Conservation (phyloP, 2,797 vertebrate genomes). For the Nannoperca obscura region DNA sequence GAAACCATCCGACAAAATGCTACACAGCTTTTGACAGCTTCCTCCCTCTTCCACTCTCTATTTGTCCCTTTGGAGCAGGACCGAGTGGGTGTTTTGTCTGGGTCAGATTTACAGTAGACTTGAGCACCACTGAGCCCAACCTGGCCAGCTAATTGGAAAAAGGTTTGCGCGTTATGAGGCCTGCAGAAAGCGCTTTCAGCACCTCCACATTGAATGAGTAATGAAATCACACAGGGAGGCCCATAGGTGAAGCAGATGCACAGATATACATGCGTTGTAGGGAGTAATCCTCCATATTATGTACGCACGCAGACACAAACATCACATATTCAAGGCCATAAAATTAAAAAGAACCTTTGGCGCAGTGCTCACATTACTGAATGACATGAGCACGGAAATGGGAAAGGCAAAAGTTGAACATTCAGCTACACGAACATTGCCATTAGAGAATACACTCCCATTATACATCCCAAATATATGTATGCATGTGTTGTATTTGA, state of each 20-base stretch:
- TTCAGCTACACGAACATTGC: constrained; percentile 40
- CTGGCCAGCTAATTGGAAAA: constrained; percentile 77
- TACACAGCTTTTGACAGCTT: constrained; percentile 59
- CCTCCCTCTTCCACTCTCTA: constrained; percentile 48
- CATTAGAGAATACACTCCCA: constrained; percentile 40
- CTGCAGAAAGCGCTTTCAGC: constrained; percentile 73
- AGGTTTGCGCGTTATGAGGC: constrained; percentile 72
- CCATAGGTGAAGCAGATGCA: constrained; percentile 66
- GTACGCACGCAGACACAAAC: constrained; percentile 28
- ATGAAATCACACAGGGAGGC: constrained; percentile 54
- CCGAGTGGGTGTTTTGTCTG: constrained; percentile 75
- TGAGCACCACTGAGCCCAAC: constrained; percentile 57
- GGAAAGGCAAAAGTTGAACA: constrained; percentile 51
- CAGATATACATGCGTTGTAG: constrained; percentile 22
- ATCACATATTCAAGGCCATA: constrained; percentile 44
- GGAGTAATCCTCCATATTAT: constrained; percentile 26
- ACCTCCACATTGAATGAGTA: constrained; percentile 59
- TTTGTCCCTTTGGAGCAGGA: constrained; percentile 55
- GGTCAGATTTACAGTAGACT: constrained; percentile 74
- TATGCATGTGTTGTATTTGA: constrained; percentile 30
- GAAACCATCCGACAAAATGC: constrained; percentile 56
- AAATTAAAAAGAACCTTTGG: constrained; percentile 55
- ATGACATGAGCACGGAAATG: constrained; percentile 61
- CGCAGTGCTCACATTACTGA: constrained; percentile 44
- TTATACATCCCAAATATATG: constrained; percentile 41